These are phyloP conservation scores for Melieria picta DNA, from an alignment of 2,888 invertebrate species.

Conservation along the genomic window DNA sequence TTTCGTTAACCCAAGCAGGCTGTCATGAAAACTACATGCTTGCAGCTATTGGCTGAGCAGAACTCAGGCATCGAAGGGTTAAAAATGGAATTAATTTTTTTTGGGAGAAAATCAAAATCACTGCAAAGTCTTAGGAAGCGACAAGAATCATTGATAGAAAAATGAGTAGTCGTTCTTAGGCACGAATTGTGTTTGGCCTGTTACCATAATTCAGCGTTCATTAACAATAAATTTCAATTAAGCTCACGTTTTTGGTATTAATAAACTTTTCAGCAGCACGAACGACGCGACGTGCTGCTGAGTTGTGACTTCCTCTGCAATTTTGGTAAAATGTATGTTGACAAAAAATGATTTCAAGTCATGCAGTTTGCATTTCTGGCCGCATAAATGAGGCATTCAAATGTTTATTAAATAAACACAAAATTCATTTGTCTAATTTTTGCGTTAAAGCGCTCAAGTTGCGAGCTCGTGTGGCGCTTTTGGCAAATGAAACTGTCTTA, in stretches of 20 bases:
- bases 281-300: constrained; percentile 26
- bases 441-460: not conserved
- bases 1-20: no score
- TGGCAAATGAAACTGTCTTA: no score
- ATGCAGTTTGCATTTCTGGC: not conserved
- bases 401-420: constrained; percentile 5
- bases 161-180: not conserved
- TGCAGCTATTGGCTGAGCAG: no score
- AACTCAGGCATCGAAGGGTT: no score
- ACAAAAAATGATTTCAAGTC: not conserved
- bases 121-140: no score
- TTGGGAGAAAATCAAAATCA: no score
- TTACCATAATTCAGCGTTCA: constrained; percentile 52
- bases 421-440: not conserved
- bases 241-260: constrained; percentile 55
- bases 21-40: no score
- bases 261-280: constrained; percentile 55
- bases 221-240: constrained; percentile 59
- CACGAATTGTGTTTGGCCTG: constrained; percentile 12
- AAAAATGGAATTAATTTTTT: no score
- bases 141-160: no score
- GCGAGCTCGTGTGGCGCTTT: not conserved
- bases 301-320: no score
- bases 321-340: no score
- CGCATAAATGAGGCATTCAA: constrained; percentile 1